Evolutionary conservation across 2,888 invertebrate genomes (phyloP).

Genomic region (Argyresthia goedartella): DNA sequence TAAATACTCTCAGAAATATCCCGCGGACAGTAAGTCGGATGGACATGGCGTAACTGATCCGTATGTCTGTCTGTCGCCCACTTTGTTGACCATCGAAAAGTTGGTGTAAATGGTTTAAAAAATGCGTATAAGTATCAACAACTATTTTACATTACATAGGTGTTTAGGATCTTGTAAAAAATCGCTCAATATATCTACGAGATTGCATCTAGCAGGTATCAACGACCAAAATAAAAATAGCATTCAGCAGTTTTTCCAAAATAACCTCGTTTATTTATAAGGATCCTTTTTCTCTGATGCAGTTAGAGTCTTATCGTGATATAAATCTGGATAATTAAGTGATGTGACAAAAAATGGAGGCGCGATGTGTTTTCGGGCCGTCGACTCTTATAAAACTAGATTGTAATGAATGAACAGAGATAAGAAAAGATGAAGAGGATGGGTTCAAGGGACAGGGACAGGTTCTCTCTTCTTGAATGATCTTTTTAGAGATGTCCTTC

Average conservation of each 20-base stretch:
- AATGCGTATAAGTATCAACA: too few relatives aligned
- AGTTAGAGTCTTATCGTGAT: constrained; percentile 36
- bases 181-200: background rate
- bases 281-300: background rate
- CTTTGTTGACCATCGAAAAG: too few relatives aligned
- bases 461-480: constrained; percentile 54
- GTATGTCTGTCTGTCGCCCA: background rate
- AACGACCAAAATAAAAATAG: too few relatives aligned
- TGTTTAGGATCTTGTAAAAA: too few relatives aligned
- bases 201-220: too few relatives aligned
- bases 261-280: too few relatives aligned
- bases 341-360: constrained; percentile 68
- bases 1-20: too few relatives aligned
- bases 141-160: too few relatives aligned
- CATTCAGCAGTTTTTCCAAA: too few relatives aligned
- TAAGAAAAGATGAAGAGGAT: constrained; percentile 56
- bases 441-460: constrained; percentile 48
- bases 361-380: constrained; percentile 63
- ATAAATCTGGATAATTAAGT: constrained; percentile 68
- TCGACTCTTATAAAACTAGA: constrained; percentile 66
- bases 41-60: too few relatives aligned
- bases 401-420: constrained; percentile 68
- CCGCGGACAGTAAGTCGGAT: too few relatives aligned
- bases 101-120: too few relatives aligned
- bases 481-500: constrained; percentile 13